phyloP scores from a whole-genome alignment of 2,797 vertebrate genomes.

The Neosilurus hyrtlii region DNA sequence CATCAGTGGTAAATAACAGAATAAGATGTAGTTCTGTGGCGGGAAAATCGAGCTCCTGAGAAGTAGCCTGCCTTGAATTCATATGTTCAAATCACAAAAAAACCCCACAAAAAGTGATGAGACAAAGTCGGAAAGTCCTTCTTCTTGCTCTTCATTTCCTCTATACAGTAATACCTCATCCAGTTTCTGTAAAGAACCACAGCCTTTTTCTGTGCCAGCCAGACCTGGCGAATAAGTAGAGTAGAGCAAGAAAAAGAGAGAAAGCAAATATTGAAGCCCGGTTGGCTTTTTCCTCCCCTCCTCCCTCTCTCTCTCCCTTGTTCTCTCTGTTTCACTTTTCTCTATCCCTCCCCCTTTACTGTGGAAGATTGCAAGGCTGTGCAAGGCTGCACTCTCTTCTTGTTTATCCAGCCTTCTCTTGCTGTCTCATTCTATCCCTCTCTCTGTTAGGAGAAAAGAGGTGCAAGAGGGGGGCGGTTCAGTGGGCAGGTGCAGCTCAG shows the following conservation, averaged over 20 bases:
- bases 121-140: not conserved
- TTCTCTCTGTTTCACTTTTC: slow-evolving; percentile 46
- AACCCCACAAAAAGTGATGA: not conserved
- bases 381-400: slow-evolving; percentile 42
- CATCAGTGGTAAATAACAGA: slow-evolving; percentile 32
- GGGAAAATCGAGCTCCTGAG: slow-evolving; percentile 21
- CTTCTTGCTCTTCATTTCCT: slow-evolving; percentile 11
- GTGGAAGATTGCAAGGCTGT: slow-evolving; percentile 31
- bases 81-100: not conserved
- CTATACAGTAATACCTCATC: slow-evolving; percentile 15
- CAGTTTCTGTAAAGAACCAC: slow-evolving; percentile 33
- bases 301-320: slow-evolving; percentile 40
- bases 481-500: slow-evolving; percentile 46
- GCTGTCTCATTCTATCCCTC: slow-evolving; percentile 44
- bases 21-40: slow-evolving; percentile 29
- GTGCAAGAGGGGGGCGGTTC: slow-evolving; percentile 46
- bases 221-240: slow-evolving; percentile 49
- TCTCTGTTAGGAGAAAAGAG: slow-evolving; percentile 27
- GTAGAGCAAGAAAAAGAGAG: slow-evolving; percentile 41
- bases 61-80: not conserved
- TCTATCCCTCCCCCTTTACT: slow-evolving; percentile 43
- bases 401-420: slow-evolving; percentile 39
- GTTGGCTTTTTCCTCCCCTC: slow-evolving; percentile 46
- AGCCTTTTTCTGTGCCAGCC: slow-evolving; percentile 37
- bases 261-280: slow-evolving; percentile 41